These are phyloP conservation scores for Hippopotamus amphibius DNA, from an alignment of 2,113 vertebrate species.

Conservation along the genomic window DNA sequence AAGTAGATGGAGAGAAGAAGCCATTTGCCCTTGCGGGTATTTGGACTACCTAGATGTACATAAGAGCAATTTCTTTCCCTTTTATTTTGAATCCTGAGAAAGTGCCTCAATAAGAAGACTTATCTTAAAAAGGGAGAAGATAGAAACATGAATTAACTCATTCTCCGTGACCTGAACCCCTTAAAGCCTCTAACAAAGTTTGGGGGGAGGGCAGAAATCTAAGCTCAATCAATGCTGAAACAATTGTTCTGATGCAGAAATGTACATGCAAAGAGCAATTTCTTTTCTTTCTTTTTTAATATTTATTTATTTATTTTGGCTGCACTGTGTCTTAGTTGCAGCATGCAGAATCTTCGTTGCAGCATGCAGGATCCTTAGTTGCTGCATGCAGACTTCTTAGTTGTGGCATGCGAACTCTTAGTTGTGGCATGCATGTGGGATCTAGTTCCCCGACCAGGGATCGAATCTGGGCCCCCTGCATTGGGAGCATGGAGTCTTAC, in stretches of 20 bases:
- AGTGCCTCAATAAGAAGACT: not conserved
- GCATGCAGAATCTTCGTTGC: too few species aligned
- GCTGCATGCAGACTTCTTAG: too few species aligned
- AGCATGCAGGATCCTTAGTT: too few species aligned
- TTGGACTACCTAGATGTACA: too few species aligned
- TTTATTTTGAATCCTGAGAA: slow-evolving; percentile 1
- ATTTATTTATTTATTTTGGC: too few species aligned
- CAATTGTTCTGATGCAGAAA: not conserved
- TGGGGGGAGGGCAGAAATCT: not conserved
- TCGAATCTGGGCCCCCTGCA: too few species aligned
- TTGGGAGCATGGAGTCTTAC: too few species aligned
- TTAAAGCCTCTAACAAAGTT: not conserved
- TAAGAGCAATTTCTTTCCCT: not conserved
- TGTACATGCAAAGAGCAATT: not conserved
- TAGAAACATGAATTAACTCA: not conserved
- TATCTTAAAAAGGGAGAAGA: not conserved
- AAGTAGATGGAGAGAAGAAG: not conserved
- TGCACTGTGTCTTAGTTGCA: too few species aligned
- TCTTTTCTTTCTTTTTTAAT: not conserved
- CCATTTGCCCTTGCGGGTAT: not conserved
- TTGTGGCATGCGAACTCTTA: too few species aligned
- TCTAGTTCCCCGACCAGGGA: too few species aligned
- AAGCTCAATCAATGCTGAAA: not conserved
- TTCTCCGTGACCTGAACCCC: not conserved
- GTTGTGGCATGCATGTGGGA: too few species aligned